Conservation (phyloP, 1,140 invertebrate species). For the Macrobrachium nipponense region DNA sequence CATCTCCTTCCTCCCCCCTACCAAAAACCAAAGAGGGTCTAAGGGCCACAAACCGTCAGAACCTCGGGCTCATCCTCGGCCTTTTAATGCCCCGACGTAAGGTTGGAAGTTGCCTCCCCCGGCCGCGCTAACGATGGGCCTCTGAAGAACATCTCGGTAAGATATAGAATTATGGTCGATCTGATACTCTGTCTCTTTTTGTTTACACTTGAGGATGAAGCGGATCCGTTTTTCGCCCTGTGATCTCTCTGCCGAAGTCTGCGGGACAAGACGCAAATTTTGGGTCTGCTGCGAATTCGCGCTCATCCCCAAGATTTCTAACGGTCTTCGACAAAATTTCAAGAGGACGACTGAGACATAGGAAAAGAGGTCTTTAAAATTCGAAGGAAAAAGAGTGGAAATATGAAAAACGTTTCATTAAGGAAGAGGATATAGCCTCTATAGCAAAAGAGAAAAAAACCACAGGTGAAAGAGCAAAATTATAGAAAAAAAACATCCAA, state of each 20-base stretch:
- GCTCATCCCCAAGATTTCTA: too few relatives aligned
- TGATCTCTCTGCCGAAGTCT: too few relatives aligned
- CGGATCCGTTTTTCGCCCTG: constrained; percentile 20
- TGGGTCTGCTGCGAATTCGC: too few relatives aligned
- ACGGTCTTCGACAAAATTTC: background rate
- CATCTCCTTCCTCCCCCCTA: background rate
- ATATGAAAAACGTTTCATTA: background rate
- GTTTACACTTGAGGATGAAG: constrained; percentile 42
- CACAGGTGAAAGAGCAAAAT: background rate
- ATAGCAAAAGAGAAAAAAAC: background rate
- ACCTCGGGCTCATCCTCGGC: background rate
- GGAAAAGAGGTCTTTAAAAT: background rate
- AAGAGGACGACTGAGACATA: background rate
- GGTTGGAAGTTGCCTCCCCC: background rate
- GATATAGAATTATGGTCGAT: constrained; percentile 55
- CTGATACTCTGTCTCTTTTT: constrained; percentile 42
- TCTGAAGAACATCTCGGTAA: constrained; percentile 25
- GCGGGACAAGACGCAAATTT: background rate
- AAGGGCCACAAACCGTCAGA: constrained; percentile 1
- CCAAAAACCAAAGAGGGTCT: constrained; percentile 39
- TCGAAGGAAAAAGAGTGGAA: background rate
- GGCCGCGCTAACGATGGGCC: constrained; percentile 29
- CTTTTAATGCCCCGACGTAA: background rate
- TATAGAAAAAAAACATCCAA: background rate
- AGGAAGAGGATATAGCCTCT: too few relatives aligned